phyloP scores from a whole-genome alignment of 1,140 invertebrate species.

The Rhyzopertha dominica region DNA sequence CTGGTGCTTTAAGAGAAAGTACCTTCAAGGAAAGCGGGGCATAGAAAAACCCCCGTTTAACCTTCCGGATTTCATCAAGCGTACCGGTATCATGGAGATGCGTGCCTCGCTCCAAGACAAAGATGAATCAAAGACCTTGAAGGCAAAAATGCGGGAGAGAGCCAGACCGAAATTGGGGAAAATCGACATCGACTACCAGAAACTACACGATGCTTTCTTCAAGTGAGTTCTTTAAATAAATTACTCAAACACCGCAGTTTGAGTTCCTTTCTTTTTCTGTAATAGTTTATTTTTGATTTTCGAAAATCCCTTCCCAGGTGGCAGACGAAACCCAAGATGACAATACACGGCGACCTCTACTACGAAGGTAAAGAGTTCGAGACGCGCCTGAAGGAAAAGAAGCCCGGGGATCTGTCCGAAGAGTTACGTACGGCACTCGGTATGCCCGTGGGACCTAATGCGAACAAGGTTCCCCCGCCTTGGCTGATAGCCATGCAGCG shows the following conservation, averaged over 20 bases:
- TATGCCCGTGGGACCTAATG: constrained; percentile 94
- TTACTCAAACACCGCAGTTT: not conserved
- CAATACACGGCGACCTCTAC: constrained; percentile 97
- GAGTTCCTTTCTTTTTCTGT: constrained; percentile 5
- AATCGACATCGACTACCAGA: constrained; percentile 99
- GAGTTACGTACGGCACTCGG: constrained; percentile 94
- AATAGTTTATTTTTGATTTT: constrained; percentile 3
- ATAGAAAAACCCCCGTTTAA: constrained; percentile 99
- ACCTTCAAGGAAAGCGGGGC: constrained; percentile 81
- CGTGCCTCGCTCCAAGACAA: constrained; percentile 96
- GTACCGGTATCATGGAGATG: constrained; percentile 99
- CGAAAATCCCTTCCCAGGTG: constrained; percentile 55
- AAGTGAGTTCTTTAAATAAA: constrained; percentile 53
- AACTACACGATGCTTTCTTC: constrained; percentile 99
- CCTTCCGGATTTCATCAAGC: constrained; percentile 97
- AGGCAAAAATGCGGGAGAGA: constrained; percentile 97
- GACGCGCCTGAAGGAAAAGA: constrained; percentile 95
- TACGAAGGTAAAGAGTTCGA: constrained; percentile 99
- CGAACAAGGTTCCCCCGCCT: constrained; percentile 88
- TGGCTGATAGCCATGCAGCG: constrained; percentile 99
- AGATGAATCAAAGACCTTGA: constrained; percentile 94
- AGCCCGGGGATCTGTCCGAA: constrained; percentile 95
- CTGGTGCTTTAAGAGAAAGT: constrained; percentile 98
- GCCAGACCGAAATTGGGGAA: constrained; percentile 97
- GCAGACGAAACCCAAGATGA: constrained; percentile 99